phyloP scores from a whole-genome alignment of 2,113 vertebrate species.

The Butastur rufipennis region DNA sequence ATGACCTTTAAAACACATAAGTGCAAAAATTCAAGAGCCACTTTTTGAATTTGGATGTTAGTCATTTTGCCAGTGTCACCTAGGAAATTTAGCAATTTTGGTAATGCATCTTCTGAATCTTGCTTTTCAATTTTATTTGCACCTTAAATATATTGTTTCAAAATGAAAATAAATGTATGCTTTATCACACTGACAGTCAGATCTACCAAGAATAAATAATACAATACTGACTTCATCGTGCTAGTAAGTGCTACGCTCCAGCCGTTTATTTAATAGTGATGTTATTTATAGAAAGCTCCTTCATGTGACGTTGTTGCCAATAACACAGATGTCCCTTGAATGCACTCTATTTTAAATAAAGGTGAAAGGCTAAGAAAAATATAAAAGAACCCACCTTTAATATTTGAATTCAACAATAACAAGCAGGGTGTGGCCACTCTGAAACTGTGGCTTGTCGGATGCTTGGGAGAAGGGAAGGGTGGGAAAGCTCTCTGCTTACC shows the following conservation, averaged over 20 bases:
- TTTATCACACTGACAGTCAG: not conserved
- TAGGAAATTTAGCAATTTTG: not conserved
- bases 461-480: constrained; percentile 74
- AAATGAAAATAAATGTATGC: not conserved
- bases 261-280: constrained; percentile 13
- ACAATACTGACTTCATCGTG: not conserved
- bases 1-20: not conserved
- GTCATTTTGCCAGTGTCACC: not conserved
- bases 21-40: not conserved
- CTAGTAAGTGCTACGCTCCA: not conserved
- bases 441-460: constrained; percentile 31
- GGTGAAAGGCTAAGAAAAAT: constrained; percentile 61
- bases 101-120: not conserved
- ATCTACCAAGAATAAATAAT: not conserved
- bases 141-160: not conserved
- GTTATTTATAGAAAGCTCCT: constrained; percentile 55
- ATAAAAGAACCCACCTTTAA: constrained; percentile 50
- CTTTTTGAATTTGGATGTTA: not conserved
- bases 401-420: constrained; percentile 71
- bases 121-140: not conserved
- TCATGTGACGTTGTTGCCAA: constrained; percentile 41
- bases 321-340: constrained; percentile 50
- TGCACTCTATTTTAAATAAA: constrained; percentile 46
- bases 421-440: constrained; percentile 60
- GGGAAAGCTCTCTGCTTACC: constrained; percentile 62